Base-by-base conservation (phyloP, 64 coral and sea anemone species). In the Exaiptasia diaphana region DNA sequence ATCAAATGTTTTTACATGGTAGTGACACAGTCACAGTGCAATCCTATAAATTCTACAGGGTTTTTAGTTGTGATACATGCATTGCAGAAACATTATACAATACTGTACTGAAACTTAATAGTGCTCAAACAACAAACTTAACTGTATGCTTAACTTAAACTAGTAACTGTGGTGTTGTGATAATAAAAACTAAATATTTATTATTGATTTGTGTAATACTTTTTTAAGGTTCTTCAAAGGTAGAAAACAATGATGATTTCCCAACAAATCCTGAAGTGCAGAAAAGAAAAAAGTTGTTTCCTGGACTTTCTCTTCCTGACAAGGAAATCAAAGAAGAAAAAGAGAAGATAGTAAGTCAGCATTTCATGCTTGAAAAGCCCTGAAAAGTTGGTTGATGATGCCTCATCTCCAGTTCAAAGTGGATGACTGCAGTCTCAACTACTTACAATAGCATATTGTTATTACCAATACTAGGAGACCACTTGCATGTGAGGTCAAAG, bases 221-320 rank as follows among this genome's bases (percentile, higher is more conserved):
- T 35, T 22, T 62, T 7, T 24, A 46, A 86, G 93, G 75, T 42
- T 43, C 28, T 23, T 84, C 91, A 41, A 48, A 76, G 0, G 71
- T 84, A 48, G 74, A 82, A 10, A 54, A 74, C 33, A 61, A 25
- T 20, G 77, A 94, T 77, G 37, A 79, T 13, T 17, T 44, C 23
- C 52, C 82, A 18, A 29, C 76, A 3, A 26, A 82, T 73, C 58
- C 70, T 38, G 53, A 17, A 6, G 34, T 88, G 50, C 23, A 79
- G 36, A 60, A 81, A 29, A 97, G 90, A 56, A 91, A 82, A 48
- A 87, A 87, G 55, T 38, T 70, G 61, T 97, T 97, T 75, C 93
- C 78, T 73, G 88, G 93, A 3, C 83, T 97, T 40, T 86, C 76
- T 60, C 77, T 97, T 14, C 53, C 93, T 39, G 93, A 97, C 74